Evolutionary conservation across 53 echinoderm and acorn worm genomes (phyloP).

Genomic region (Actinopyga echinites): DNA sequence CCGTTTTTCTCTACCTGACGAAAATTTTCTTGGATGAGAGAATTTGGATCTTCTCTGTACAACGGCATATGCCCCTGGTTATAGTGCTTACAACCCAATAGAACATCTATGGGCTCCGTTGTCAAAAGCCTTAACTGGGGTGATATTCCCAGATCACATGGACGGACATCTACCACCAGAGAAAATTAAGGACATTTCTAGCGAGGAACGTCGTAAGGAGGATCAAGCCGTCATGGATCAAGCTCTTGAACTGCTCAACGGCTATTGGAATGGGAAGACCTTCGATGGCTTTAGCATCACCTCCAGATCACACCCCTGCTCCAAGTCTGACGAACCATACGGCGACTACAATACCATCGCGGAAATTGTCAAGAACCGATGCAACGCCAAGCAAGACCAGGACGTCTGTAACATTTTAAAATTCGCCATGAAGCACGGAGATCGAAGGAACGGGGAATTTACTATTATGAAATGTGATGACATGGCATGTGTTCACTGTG

Average conservation of each 20-base stretch:
- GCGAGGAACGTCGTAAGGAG: too few relatives aligned
- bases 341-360: background rate
- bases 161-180: background rate
- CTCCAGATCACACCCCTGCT: background rate
- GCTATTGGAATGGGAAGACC: background rate
- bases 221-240: background rate
- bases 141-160: slow-evolving; percentile 27
- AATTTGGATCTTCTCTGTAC: slow-evolving; percentile 52
- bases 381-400: background rate
- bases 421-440: background rate
- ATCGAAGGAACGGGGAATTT: background rate
- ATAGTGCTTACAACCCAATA: slow-evolving; percentile 50
- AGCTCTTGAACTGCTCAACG: background rate
- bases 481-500: background rate
- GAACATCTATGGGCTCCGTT: slow-evolving; percentile 52
- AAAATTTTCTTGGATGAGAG: slow-evolving; percentile 11
- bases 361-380: background rate
- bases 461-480: background rate
- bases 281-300: background rate
- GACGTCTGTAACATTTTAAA: background rate
- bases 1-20: slow-evolving; percentile 3
- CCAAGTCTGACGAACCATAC: background rate
- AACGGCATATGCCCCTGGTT: slow-evolving; percentile 35
- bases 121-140: slow-evolving; percentile 30
- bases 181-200: too few relatives aligned